Conservation (phyloP, 2,888 invertebrate genomes). For the Acrobasis repandana region DNA sequence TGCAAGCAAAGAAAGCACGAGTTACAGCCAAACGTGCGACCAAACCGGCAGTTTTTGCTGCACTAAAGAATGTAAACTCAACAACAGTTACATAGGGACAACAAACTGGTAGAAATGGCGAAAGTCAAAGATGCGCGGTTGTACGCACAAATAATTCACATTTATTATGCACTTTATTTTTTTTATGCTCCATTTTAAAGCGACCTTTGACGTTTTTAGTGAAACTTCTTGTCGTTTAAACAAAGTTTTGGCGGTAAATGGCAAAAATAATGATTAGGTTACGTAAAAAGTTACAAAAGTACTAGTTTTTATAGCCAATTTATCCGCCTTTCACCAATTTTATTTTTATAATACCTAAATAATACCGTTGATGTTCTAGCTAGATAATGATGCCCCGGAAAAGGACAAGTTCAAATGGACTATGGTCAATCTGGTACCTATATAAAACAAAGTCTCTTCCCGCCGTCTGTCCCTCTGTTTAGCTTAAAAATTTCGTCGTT, state of each 20-base stretch:
- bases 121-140: constrained; percentile 33
- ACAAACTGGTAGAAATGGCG: constrained; percentile 36
- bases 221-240: constrained; percentile 10
- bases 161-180: constrained; percentile 32
- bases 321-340: constrained; percentile 13
- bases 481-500: no score
- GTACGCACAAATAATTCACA: constrained; percentile 40
- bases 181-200: constrained; percentile 6
- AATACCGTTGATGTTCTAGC: no score
- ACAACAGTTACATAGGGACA: constrained; percentile 30
- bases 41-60: constrained; percentile 26
- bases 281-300: constrained; percentile 10
- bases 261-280: neutral
- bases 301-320: neutral
- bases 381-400: no score
- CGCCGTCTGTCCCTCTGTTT: no score
- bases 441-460: no score
- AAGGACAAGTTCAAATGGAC: no score
- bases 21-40: constrained; percentile 23
- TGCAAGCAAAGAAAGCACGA: constrained; percentile 14
- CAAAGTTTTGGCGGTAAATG: constrained; percentile 10
- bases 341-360: no score
- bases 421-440: no score
- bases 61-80: constrained; percentile 29
- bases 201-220: constrained; percentile 11